Evolutionary conservation across 2,113 vertebrate genomes (phyloP), one percentile per base, ranked within the genome.

Genomic region (Semicossyphus pulcher): DNA sequence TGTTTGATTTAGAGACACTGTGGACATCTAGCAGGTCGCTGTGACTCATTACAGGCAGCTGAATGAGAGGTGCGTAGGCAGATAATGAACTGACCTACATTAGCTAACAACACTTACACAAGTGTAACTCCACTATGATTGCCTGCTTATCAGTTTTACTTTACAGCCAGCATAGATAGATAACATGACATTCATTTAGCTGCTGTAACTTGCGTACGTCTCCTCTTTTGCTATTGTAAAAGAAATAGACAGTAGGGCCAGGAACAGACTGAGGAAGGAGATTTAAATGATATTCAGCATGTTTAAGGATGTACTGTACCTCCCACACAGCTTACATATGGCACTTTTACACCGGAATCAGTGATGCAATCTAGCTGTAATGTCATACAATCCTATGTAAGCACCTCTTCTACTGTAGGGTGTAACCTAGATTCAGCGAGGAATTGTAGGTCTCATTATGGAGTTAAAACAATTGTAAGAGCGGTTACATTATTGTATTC

Each of bases 311-410:
- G 42, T 23, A 28, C 26, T 20, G 28, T 56, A 42, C 51, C 14
- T 66, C 25, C 37, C 60, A n/a, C n/a, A n/a, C n/a, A n/a, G n/a
- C n/a, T 52, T 56, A 44, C 39, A 41, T 58, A 41, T 16, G 11
- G 10, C 21, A 1, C 29, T 60, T n/a, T n/a, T n/a, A n/a, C n/a
- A n/a, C 10, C 10, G 15, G 52, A 26, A 62, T 7, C 47, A 25
- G 28, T 80, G 81, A 86, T 74, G 86, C 65, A 88, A 86, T 52
- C 12, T 7, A 2, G 31, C 34, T 81, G 81, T 76, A 86, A 90
- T 73, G 56, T 70, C 73, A 31, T 10, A 7, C 37, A 54, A 21
- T 28, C 54, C 47, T 49, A 37, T 61, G 48, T 26, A 74, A 49
- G 67, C 44, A 63, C 39, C 36, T 28, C 28, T 42, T 67, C 37